phyloP scores from a whole-genome alignment of 2,797 vertebrate genomes.

The Acanthornis magna region DNA sequence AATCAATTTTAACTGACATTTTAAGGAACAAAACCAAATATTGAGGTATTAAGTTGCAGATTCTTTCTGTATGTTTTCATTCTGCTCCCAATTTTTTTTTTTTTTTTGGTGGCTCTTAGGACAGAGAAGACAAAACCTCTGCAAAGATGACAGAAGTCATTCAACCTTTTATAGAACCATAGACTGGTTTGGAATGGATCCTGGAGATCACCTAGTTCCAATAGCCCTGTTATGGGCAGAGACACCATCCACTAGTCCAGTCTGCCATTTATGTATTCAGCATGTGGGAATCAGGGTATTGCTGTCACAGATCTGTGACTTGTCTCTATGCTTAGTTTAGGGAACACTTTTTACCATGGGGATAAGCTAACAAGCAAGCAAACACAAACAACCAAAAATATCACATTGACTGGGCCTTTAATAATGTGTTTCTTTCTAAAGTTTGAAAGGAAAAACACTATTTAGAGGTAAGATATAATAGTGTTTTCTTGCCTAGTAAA shows the following conservation, averaged over 20 bases:
- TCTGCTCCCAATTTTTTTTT: neutral
- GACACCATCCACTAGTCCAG: neutral
- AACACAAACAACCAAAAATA: accelerated
- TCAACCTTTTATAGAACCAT: neutral
- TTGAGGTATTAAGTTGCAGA: neutral
- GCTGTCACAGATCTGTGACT: neutral
- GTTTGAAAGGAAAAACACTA: neutral
- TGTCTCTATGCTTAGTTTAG: neutral
- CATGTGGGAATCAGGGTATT: neutral
- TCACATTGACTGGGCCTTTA: neutral
- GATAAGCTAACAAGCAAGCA: neutral
- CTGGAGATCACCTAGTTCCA: neutral
- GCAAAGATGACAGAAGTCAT: neutral
- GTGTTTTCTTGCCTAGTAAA: neutral
- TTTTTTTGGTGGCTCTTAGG: neutral
- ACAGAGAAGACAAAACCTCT: neutral
- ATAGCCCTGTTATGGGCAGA: neutral
- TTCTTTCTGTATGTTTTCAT: neutral
- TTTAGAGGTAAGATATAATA: neutral
- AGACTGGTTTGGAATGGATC: neutral
- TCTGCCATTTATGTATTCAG: neutral
- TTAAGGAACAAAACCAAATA: neutral
- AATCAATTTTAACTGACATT: neutral
- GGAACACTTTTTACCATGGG: neutral
- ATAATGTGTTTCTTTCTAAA: neutral